These are phyloP conservation scores for Panagrolaimus sp. DNA, from an alignment of 1,140 invertebrate genomes.

Conservation along the genomic window DNA sequence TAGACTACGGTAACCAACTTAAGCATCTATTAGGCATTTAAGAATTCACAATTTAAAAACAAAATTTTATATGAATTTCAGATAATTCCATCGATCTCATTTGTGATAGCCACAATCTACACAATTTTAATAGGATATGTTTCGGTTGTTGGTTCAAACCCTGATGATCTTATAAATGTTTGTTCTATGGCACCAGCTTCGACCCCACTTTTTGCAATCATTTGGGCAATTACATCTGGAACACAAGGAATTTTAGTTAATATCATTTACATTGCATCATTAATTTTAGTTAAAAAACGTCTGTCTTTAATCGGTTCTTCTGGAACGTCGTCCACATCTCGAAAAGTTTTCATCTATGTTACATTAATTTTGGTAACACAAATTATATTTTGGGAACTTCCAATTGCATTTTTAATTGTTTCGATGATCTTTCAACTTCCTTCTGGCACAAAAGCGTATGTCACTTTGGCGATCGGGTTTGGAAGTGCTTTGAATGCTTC, in stretches of 20 bases:
- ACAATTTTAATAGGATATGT: not conserved
- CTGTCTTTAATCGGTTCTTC: not conserved
- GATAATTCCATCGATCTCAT: not conserved
- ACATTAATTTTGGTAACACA: not conserved
- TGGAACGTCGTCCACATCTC: not conserved
- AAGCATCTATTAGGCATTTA: too few relatives aligned
- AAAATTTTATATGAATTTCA: not conserved
- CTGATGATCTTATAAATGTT: not conserved
- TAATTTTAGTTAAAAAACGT: not conserved
- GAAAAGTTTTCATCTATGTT: not conserved
- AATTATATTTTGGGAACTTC: constrained; percentile 1
- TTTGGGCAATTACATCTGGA: not conserved
- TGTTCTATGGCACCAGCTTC: not conserved
- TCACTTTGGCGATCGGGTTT: not conserved
- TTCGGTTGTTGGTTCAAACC: not conserved
- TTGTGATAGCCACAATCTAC: not conserved
- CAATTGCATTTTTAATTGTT: not conserved
- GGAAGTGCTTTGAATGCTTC: not conserved
- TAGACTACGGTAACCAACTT: too few relatives aligned
- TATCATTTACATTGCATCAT: not conserved
- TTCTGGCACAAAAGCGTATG: not conserved
- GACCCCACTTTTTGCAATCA: not conserved
- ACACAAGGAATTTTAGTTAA: not conserved
- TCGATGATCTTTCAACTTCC: not conserved
- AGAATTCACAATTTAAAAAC: too few relatives aligned